phyloP scores from a whole-genome alignment of 1,140 invertebrate genomes.

The Aricia agestis region DNA sequence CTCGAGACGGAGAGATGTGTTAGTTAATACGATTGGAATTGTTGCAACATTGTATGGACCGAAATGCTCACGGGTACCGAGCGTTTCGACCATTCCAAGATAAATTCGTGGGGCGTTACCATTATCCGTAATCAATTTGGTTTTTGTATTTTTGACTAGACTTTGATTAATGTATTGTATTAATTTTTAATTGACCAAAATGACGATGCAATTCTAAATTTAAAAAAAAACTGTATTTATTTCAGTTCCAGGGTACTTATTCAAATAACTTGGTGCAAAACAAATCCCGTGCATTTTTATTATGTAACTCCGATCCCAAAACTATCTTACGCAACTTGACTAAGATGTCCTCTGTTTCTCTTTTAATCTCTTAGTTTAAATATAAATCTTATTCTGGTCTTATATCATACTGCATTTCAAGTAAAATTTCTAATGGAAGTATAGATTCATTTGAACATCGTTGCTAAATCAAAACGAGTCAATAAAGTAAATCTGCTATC shows the following conservation, averaged over 20 bases:
- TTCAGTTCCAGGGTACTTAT: too few relatives aligned
- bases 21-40: slow-evolving; percentile 12
- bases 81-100: neutral
- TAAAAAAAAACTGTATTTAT: too few relatives aligned
- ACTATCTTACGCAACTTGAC: too few relatives aligned
- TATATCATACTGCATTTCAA: neutral
- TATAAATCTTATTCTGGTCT: neutral
- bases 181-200: neutral
- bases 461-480: slow-evolving; percentile 43
- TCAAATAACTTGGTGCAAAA: too few relatives aligned
- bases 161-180: neutral
- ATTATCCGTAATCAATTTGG: slow-evolving; percentile 6
- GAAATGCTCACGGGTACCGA: slow-evolving; percentile 5
- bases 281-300: too few relatives aligned
- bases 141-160: neutral
- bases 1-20: slow-evolving; percentile 6
- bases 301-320: too few relatives aligned
- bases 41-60: slow-evolving; percentile 18
- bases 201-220: too few relatives aligned
- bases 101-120: slow-evolving; percentile 23
- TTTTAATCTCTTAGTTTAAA: too few relatives aligned
- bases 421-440: slow-evolving; percentile 26
- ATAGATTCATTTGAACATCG: slow-evolving; percentile 34
- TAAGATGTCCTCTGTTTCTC: too few relatives aligned
- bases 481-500: slow-evolving; percentile 47